Evolutionary conservation across 2,113 vertebrate genomes (phyloP), one percentile per base, ranked within the genome.

Genomic region (Ornithorhynchus anatinus): DNA sequence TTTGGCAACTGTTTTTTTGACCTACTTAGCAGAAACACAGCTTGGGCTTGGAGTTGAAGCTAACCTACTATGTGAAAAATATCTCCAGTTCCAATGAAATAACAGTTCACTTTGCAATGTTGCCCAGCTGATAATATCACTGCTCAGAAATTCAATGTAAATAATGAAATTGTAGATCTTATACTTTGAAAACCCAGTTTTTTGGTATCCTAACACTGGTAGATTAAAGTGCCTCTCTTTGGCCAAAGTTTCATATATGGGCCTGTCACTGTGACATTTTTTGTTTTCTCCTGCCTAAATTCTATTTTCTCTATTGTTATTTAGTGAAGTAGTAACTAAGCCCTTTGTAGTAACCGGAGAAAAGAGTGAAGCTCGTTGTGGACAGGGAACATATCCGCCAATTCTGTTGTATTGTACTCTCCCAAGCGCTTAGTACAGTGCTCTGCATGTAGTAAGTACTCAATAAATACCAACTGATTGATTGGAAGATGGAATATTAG

Each of bases 171-270:
- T 70, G 64, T 61, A n/a, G n/a, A n/a, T 64, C 22, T 25, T 53
- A 33, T 27, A 37, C 53, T 69, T 39, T 62, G 37, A 71, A 63
- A 61, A 42, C n/a, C 8, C 32, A 71, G 48, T 20, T 42, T 42
- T 47, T 17, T 53, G 38, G 23, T 81, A 58, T 59, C 66, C 58
- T 84, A 43, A 47, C 67, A 35, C 20, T 45, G 36, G 10, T 22
- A 74, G 50, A 31, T 2, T 59, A 19, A 79, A 70, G 44, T 76
- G 25, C 36, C 20, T 64, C 57, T 79, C 52, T 66, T 59, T 52
- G 79, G 17, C 19, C n/a, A 63, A 56, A 74, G 74, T 72, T 79
- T 84, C 42, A 74, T 54, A 84, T 48, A 20, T 61, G 54, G 54
- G 23, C 7, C 68, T 71, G 52, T 50, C 29, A 51, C 42, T 68